phyloP scores from a whole-genome alignment of 2,797 vertebrate genomes.

The Alouatta caraya region DNA sequence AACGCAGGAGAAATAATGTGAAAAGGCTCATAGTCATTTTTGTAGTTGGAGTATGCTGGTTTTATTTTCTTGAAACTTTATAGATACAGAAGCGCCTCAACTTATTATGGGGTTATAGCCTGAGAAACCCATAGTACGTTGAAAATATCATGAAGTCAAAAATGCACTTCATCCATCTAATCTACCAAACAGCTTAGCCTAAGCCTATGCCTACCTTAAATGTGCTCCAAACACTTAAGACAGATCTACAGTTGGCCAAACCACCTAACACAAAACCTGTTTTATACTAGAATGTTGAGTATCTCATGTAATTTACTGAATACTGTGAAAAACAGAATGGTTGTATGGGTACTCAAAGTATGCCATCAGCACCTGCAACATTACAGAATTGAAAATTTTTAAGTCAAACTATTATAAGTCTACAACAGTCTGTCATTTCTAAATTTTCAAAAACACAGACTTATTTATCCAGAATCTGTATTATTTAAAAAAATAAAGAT shows the following conservation, averaged over 20 bases:
- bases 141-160: not conserved
- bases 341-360: not conserved
- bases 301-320: not conserved
- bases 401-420: not conserved
- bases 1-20: not conserved
- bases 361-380: not conserved
- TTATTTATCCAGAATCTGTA: not conserved
- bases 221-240: not conserved
- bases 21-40: conserved; percentile 20
- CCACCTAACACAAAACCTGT: not conserved
- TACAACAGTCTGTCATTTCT: not conserved
- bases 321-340: not conserved
- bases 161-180: not conserved
- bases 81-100: not conserved
- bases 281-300: not conserved
- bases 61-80: not conserved
- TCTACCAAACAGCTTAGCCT: not conserved
- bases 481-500: not conserved
- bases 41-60: not conserved
- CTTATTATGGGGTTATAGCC: not conserved
- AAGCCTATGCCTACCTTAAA: not conserved
- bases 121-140: not conserved
- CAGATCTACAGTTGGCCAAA: not conserved
- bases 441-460: not conserved
- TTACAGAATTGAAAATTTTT: not conserved